Evolutionary conservation across 2,888 invertebrate genomes (phyloP).

Genomic region (Andrena haemorrhoa): DNA sequence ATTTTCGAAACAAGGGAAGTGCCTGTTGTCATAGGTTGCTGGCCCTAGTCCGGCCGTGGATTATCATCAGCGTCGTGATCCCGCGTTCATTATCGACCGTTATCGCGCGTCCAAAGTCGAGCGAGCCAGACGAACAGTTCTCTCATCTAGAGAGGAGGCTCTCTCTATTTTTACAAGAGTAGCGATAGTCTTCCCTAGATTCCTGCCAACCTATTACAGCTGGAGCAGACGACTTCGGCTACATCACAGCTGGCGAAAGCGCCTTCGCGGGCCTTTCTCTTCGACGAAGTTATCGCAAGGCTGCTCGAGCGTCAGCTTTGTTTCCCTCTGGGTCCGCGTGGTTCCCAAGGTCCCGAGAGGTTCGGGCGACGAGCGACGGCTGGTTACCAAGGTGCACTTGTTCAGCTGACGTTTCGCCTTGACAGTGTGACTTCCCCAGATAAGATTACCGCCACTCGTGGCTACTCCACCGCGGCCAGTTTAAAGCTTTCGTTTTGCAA

Average conservation of each 20-base stretch:
- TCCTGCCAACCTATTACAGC: slow-evolving; percentile 45
- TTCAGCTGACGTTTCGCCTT: slow-evolving; percentile 8
- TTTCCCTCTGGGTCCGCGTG: slow-evolving; percentile 31
- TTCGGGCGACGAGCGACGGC: neutral
- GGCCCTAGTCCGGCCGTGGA: neutral
- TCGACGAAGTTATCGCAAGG: slow-evolving; percentile 60
- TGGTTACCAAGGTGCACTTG: neutral
- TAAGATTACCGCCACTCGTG: slow-evolving; percentile 42
- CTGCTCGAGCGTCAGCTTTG: slow-evolving; percentile 16
- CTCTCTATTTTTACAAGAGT: slow-evolving; percentile 50
- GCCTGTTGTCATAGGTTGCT: neutral
- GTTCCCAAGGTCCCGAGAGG: slow-evolving; percentile 1
- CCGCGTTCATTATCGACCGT: slow-evolving; percentile 39
- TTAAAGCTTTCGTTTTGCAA: neutral
- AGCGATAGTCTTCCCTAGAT: slow-evolving; percentile 35
- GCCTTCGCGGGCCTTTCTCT: slow-evolving; percentile 68
- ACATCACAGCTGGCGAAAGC: slow-evolving; percentile 64
- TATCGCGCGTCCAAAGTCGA: slow-evolving; percentile 62
- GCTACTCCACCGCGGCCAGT: neutral
- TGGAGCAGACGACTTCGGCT: slow-evolving; percentile 33
- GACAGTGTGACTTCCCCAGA: slow-evolving; percentile 47
- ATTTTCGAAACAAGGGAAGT: neutral
- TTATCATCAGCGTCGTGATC: slow-evolving; percentile 35
- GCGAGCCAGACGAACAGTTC: slow-evolving; percentile 37
- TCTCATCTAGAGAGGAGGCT: slow-evolving; percentile 20